Evolutionary conservation across 2,113 vertebrate species (phyloP).

Genomic region (Rhinolophus sinicus): DNA sequence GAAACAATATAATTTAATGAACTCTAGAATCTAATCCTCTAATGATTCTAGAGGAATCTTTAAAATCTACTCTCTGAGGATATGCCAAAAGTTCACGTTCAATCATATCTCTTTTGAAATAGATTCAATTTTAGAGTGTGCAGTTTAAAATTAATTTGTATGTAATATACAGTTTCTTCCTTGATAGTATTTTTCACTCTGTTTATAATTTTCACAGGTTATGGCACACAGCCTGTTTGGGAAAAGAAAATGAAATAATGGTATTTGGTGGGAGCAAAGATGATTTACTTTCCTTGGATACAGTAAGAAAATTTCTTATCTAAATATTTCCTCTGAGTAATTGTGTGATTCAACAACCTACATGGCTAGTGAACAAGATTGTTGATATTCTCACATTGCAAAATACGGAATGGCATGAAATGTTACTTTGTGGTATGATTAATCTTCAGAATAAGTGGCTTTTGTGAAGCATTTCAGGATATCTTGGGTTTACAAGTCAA

Average conservation of each 20-base stretch:
- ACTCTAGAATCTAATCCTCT: neutral
- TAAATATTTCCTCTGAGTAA: neutral
- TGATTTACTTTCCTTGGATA: conserved; percentile 94
- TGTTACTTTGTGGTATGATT: neutral
- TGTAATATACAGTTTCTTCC: neutral
- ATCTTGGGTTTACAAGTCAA: conserved; percentile 10
- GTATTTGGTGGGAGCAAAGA: conserved; percentile 98
- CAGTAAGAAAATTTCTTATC: conserved; percentile 86
- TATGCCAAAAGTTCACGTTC: neutral
- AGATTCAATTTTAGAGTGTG: neutral
- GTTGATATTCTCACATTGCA: neutral
- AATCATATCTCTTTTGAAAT: conserved; percentile 22
- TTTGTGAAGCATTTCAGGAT: neutral
- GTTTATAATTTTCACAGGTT: conserved; percentile 82
- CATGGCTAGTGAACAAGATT: neutral
- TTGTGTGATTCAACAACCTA: conserved; percentile 16
- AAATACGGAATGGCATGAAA: conserved; percentile 5
- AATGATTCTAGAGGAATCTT: neutral
- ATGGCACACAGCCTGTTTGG: conserved; percentile 95
- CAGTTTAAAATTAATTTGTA: conserved; percentile 41
- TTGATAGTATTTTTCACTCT: conserved; percentile 34
- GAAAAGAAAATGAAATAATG: conserved; percentile 94
- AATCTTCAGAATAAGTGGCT: conserved; percentile 22
- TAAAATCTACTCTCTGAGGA: neutral
- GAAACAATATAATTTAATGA: conserved; percentile 4